Conservation (phyloP, 2,113 vertebrate genomes). For the Toxostoma redivivum region DNA sequence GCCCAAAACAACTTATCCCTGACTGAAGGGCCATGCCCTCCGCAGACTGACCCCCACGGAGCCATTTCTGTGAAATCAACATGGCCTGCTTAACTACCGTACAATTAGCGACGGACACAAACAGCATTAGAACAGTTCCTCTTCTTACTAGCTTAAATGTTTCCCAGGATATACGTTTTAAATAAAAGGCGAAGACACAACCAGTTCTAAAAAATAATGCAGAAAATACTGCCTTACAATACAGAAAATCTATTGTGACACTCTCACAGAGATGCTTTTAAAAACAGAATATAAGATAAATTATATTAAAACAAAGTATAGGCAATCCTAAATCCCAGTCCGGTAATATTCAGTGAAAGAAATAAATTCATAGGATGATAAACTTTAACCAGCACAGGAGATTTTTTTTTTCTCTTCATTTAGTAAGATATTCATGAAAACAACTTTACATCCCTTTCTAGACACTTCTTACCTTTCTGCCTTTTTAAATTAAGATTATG, state of each 20-base stretch:
- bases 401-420: neutral
- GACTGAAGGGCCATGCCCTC: neutral
- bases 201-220: neutral
- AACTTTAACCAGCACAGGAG: neutral
- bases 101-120: neutral
- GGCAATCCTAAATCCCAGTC: neutral
- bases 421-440: neutral
- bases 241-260: neutral
- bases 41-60: fast-evolving
- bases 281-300: neutral
- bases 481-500: neutral
- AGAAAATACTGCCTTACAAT: neutral
- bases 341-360: neutral
- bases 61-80: neutral
- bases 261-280: neutral
- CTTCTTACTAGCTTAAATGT: neutral
- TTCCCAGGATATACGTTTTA: neutral
- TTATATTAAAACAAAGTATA: neutral
- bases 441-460: neutral
- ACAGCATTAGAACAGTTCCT: neutral
- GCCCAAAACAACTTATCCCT: neutral
- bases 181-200: neutral
- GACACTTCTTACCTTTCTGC: neutral
- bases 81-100: neutral
- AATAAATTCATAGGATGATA: neutral